These are phyloP conservation scores for Polydrusus pterygomalis DNA, from an alignment of 2,888 invertebrate species.

Conservation along the genomic window DNA sequence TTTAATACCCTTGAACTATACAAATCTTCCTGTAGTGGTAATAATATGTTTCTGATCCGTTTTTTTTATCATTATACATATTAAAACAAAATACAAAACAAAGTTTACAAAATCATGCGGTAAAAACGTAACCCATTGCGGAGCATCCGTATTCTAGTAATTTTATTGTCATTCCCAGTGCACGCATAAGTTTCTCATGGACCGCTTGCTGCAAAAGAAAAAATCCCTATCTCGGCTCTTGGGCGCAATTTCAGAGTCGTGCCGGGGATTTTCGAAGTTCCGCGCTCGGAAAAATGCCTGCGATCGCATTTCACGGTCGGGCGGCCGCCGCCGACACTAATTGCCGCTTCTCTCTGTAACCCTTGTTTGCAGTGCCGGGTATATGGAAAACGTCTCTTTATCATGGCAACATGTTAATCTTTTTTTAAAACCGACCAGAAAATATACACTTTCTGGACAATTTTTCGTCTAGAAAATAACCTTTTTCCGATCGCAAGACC, in stretches of 20 bases:
- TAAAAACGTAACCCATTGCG: no score
- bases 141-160: conserved; percentile 22
- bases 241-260: conserved; percentile 55
- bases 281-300: conserved; percentile 51
- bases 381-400: background rate
- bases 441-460: no score
- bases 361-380: conserved; percentile 43
- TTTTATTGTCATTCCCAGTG: conserved; percentile 36
- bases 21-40: no score
- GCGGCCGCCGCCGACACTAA: conserved; percentile 69
- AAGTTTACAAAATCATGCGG: no score
- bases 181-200: conserved; percentile 54
- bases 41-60: no score
- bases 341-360: conserved; percentile 61
- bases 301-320: conserved; percentile 70
- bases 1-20: no score
- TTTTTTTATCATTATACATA: no score
- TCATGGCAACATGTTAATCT: background rate
- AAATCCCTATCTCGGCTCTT: conserved; percentile 34
- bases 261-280: conserved; percentile 48
- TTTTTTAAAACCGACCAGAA: no score
- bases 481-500: no score
- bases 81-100: no score
- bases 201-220: conserved; percentile 36
- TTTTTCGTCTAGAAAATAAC: no score